Evolutionary conservation across 2,113 vertebrate genomes (phyloP).

Genomic region (Pelecanoides urinatrix): DNA sequence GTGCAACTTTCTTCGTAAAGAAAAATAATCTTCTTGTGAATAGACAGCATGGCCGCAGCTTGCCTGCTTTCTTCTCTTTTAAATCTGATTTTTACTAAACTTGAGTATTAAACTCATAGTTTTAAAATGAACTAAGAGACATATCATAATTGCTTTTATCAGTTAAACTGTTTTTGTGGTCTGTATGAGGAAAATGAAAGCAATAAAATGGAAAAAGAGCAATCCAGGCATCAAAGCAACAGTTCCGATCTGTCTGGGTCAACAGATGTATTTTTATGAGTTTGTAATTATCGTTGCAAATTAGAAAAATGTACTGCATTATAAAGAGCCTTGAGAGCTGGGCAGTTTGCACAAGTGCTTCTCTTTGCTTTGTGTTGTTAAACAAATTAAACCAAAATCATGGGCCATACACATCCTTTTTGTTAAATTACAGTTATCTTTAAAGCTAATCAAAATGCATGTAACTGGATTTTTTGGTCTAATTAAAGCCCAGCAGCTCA

Average conservation of each 20-base stretch:
- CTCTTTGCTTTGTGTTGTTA: neutral
- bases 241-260: neutral
- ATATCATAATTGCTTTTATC: neutral
- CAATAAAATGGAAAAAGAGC: neutral
- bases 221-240: neutral
- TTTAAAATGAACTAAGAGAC: neutral
- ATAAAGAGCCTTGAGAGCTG: neutral
- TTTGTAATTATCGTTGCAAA: neutral
- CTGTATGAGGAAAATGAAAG: neutral
- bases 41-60: neutral
- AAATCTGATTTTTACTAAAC: neutral
- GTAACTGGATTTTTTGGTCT: neutral
- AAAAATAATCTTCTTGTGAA: neutral
- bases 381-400: neutral
- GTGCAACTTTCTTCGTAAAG: neutral
- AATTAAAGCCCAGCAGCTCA: neutral
- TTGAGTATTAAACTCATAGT: neutral
- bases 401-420: neutral
- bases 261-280: neutral
- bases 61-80: neutral
- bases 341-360: neutral
- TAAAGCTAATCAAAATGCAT: neutral
- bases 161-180: neutral
- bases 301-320: neutral
- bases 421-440: neutral